These are phyloP conservation scores for Atopsyche davidsoni DNA, from an alignment of 1,140 invertebrate species.

Conservation along the genomic window DNA sequence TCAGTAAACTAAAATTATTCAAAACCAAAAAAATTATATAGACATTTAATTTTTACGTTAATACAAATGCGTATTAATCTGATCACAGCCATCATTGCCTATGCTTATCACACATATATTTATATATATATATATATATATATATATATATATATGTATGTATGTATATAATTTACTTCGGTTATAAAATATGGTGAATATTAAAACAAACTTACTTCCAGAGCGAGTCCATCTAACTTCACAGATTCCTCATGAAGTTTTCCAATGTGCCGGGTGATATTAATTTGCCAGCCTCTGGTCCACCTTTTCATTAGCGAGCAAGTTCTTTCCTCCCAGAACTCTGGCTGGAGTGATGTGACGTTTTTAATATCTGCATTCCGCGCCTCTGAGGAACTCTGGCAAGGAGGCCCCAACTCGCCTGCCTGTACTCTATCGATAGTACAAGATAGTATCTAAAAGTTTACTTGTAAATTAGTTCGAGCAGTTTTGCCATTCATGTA, in stretches of 20 bases:
- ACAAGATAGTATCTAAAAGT: no score
- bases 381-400: slow-evolving; percentile 1
- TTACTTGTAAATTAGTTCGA: no score
- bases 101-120: not conserved
- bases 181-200: not conserved
- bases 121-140: not conserved
- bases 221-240: slow-evolving; percentile 1
- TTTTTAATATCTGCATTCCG: slow-evolving; percentile 26
- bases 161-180: not conserved
- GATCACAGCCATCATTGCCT: no score
- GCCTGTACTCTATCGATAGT: no score
- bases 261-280: slow-evolving; percentile 9
- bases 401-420: no score
- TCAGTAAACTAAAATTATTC: not conserved
- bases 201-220: slow-evolving; percentile 7
- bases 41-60: no score
- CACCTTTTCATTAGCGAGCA: slow-evolving; percentile 18
- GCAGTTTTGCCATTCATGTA: no score
- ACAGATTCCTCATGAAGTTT: slow-evolving; percentile 8
- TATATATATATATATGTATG: not conserved
- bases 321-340: slow-evolving; percentile 14
- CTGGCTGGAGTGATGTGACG: slow-evolving; percentile 16
- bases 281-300: slow-evolving; percentile 5
- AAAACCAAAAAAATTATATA: no score
- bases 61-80: no score